These are phyloP conservation scores for Epinephelus malabaricus DNA, from an alignment of 2,797 vertebrate genomes.

Conservation along the genomic window DNA sequence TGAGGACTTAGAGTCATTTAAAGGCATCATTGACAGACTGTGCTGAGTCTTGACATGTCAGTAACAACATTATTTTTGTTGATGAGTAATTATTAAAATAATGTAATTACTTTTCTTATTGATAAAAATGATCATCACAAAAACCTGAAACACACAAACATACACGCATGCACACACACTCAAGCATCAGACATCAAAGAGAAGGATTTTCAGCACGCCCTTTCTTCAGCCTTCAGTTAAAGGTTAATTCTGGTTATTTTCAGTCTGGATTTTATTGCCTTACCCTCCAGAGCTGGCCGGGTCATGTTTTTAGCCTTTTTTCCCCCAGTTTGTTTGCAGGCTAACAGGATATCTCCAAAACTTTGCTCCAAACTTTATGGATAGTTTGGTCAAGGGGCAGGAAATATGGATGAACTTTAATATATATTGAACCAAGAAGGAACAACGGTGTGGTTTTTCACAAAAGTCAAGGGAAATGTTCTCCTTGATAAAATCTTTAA, in stretches of 20 bases:
- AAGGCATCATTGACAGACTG: background rate
- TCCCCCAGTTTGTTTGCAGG: background rate
- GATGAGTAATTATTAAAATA: background rate
- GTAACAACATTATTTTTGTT: no score
- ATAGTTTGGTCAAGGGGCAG: background rate
- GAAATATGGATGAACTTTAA: background rate
- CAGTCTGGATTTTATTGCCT: conserved; percentile 10
- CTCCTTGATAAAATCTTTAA: background rate
- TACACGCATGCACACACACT: conserved; percentile 9
- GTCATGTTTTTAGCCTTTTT: background rate
- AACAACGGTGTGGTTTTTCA: background rate
- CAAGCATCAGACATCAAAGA: background rate
- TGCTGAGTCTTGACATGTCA: no score
- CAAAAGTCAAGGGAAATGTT: background rate
- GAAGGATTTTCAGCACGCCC: conserved; percentile 3
- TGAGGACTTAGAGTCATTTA: background rate
- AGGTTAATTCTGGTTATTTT: conserved; percentile 45
- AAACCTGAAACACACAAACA: conserved; percentile 8
- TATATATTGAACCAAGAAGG: background rate
- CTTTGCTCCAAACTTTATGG: background rate
- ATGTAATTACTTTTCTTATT: background rate
- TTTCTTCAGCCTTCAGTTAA: conserved; percentile 26
- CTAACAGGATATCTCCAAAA: background rate
- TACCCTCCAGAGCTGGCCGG: background rate
- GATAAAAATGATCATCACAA: background rate